Conservation (phyloP, 2,888 invertebrate genomes). For the Iselma pallidipennis region DNA sequence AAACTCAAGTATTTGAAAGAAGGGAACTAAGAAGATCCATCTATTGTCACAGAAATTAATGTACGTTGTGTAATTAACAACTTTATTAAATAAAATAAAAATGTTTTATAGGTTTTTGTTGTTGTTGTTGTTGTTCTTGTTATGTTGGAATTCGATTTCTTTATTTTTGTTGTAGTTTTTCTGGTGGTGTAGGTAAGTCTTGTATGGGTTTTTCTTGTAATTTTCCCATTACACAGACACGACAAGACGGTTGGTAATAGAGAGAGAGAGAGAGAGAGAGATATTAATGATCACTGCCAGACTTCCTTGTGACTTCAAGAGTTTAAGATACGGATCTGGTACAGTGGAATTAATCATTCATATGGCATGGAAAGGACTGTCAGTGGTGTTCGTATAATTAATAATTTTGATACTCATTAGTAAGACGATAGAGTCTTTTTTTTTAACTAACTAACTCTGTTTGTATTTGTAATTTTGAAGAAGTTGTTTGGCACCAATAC, state of each 20-base stretch:
- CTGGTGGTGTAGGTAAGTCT: neutral
- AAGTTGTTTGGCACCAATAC: slow-evolving; percentile 9
- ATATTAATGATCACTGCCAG: slow-evolving; percentile 44
- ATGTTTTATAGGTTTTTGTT: neutral
- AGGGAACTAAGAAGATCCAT: neutral
- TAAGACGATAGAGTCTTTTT: slow-evolving; percentile 3
- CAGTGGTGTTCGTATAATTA: slow-evolving; percentile 39
- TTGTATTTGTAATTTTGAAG: neutral
- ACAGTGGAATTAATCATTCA: slow-evolving; percentile 40
- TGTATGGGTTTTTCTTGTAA: neutral
- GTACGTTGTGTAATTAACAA: neutral
- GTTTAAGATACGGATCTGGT: slow-evolving; percentile 44
- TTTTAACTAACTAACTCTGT: no score
- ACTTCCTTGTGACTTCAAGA: slow-evolving; percentile 45
- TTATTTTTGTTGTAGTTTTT: neutral
- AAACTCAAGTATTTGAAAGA: neutral
- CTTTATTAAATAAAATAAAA: neutral
- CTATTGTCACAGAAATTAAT: neutral
- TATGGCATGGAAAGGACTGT: slow-evolving; percentile 35
- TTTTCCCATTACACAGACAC: neutral
- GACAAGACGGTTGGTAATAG: neutral
- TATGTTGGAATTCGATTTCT: neutral
- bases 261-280: slow-evolving; percentile 5
- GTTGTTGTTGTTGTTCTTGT: neutral
- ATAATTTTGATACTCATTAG: slow-evolving; percentile 22